Evolutionary conservation across 2,113 vertebrate genomes (phyloP), one percentile per base, ranked within the genome.

Genomic region (Gallinago media): DNA sequence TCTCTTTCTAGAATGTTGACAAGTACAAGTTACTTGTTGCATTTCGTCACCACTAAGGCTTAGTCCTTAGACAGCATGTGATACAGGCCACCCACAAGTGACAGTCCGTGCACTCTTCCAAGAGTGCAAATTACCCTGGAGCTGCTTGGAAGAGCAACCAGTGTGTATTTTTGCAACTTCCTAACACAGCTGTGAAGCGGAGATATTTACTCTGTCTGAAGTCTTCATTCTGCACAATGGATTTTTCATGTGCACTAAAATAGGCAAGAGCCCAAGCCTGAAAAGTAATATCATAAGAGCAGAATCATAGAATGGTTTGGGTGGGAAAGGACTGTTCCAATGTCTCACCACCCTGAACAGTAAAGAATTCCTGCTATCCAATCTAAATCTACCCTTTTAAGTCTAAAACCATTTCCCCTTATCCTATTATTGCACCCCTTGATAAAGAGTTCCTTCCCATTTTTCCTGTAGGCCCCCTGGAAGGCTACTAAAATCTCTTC

Each of bases 181-280:
- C 11, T 11, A 76, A 83, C 25, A 10, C 29, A 74, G 17, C 4
- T 92, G 9, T 67, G 61, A 86, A 72, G 22, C 2, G n/a, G 20
- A 8, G 76, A 46, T 10, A 2, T 75, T 58, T 65, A 65, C 2
- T 71, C 6, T 54, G 22, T 31, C 55, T 40, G 7, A 40, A 79
- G 42, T 34, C 40, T 75, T 89, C 40, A 42, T 61, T 72, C 22
- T 61, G 36, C 25, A 40, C 29, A 42, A 29, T 0, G 1, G 25
- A 62, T 62, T 46, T 79, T 12, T 34, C 23, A 25, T 44, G 23
- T 9, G 2, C 13, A 25, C 19, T 65, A 55, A 61, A 83, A 71
- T 0, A 71, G 27, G 18, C 14, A 18, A 70, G 20, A 65, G 3
- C 4, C 56, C 1, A 0, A 79, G 38, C 13, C 27, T 82, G 40